Conservation (phyloP, 1,140 invertebrate species). For the Heterodera schachtii region DNA sequence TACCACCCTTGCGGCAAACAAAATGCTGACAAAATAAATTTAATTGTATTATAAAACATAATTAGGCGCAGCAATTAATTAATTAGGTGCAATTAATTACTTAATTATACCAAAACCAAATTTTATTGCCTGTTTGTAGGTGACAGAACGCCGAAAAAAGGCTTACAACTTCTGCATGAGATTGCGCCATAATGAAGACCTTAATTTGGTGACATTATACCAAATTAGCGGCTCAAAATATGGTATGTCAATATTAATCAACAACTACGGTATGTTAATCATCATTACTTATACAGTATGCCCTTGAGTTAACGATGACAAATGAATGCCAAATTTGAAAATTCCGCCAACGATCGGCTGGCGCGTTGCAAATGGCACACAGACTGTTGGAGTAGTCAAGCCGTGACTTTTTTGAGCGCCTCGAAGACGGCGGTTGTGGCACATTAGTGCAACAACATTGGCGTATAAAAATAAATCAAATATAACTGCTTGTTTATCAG, state of each 20-base stretch:
- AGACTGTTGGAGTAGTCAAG: conserved; percentile 20
- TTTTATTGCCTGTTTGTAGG: conserved; percentile 35
- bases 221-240: not conserved
- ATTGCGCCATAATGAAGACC: conserved; percentile 37
- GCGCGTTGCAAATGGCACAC: conserved; percentile 27
- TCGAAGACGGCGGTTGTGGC: not conserved
- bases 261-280: no score
- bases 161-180: conserved; percentile 42
- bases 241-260: not conserved
- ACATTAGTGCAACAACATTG: no score
- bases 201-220: not conserved
- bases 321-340: not conserved
- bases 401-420: conserved; percentile 18
- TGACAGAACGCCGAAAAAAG: conserved; percentile 45
- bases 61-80: not conserved
- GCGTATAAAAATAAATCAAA: no score
- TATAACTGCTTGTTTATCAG: no score
- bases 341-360: conserved; percentile 4
- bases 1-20: conserved; percentile 38
- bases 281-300: no score
- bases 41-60: no score
- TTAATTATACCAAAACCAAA: not conserved
- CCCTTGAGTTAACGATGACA: no score
- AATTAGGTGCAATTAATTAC: not conserved
- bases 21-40: conserved; percentile 35